phyloP scores from a whole-genome alignment of 2,888 invertebrate genomes.

The Colostygia pectinataria region DNA sequence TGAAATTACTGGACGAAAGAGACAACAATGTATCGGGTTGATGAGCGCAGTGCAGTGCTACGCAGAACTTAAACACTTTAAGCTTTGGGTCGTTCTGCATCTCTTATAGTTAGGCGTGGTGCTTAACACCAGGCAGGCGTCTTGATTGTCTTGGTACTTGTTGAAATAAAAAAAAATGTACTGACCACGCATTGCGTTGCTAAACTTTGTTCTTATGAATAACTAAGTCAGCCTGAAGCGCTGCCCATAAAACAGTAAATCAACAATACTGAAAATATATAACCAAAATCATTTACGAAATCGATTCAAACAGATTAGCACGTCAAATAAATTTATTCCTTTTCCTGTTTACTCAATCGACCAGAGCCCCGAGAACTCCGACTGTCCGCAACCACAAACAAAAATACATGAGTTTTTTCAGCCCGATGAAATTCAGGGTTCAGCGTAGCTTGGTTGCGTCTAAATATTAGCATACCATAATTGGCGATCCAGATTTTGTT shows the following conservation, averaged over 20 bases:
- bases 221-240: too few relatives aligned
- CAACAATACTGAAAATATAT: not conserved
- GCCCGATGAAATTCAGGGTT: not conserved
- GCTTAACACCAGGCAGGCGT: too few relatives aligned
- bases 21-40: too few relatives aligned
- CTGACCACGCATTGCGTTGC: too few relatives aligned
- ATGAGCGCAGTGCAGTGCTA: too few relatives aligned
- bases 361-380: constrained; percentile 8
- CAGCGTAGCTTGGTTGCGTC: constrained; percentile 3
- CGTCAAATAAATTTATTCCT: not conserved
- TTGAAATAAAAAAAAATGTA: too few relatives aligned
- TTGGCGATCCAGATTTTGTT: constrained; percentile 45
- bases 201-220: too few relatives aligned
- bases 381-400: not conserved
- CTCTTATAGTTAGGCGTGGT: too few relatives aligned
- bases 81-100: too few relatives aligned
- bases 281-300: not conserved
- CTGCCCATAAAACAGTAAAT: not conserved
- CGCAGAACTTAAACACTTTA: too few relatives aligned
- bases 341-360: not conserved
- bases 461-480: constrained; percentile 48
- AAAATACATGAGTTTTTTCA: not conserved
- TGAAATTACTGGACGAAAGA: too few relatives aligned
- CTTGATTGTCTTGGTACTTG: too few relatives aligned
- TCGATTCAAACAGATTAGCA: not conserved